A percentile compares a stretch with the other conserved stretches of the same genome.
phyloP scores from a whole-genome alignment of 2,113 vertebrate genomes.

The Synodontis membranacea region DNA sequence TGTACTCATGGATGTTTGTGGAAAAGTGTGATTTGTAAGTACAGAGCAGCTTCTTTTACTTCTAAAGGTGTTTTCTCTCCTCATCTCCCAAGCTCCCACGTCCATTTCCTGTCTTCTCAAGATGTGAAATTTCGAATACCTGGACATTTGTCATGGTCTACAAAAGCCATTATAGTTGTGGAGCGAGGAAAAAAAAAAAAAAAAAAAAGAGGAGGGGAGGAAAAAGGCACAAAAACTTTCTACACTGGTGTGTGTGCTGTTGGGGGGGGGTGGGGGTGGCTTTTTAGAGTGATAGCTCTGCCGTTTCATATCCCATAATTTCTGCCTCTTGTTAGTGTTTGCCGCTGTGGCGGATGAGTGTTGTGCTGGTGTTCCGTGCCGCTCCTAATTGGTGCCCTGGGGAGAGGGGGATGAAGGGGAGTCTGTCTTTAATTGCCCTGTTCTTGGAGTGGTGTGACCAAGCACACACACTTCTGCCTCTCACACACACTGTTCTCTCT shows the following conservation, averaged over 20 bases:
- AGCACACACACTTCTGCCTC: slow-evolving; percentile 49
- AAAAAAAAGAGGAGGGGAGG: slow-evolving; percentile 1
- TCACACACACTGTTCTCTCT: slow-evolving; percentile 9
- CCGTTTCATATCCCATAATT: slow-evolving; percentile 61
- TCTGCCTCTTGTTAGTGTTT: slow-evolving; percentile 58
- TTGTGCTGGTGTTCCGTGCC: slow-evolving; percentile 55
- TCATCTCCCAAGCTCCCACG: slow-evolving; percentile 67
- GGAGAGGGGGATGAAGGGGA: slow-evolving; percentile 55
- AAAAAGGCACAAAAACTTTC: slow-evolving; percentile 51
- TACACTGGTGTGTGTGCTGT: slow-evolving; percentile 14
- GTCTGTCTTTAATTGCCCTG: slow-evolving; percentile 60
- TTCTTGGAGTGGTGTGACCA: slow-evolving; percentile 55
- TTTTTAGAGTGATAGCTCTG: slow-evolving; percentile 43
- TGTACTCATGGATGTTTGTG: slow-evolving; percentile 44
- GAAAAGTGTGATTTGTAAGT: slow-evolving; percentile 51
- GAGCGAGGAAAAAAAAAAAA: slow-evolving; percentile 15
- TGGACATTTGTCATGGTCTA: slow-evolving; percentile 77
- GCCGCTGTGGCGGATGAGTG: slow-evolving; percentile 54
- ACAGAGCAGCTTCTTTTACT: slow-evolving; percentile 50
- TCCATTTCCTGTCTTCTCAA: slow-evolving; percentile 79
- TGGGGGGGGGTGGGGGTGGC: not conserved
- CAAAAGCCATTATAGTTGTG: slow-evolving; percentile 73
- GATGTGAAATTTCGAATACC: slow-evolving; percentile 77
- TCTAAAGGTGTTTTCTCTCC: slow-evolving; percentile 73
- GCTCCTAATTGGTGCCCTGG: slow-evolving; percentile 60